Conservation (phyloP, 2,113 vertebrate genomes). For the Psilopogon haemacephalus region DNA sequence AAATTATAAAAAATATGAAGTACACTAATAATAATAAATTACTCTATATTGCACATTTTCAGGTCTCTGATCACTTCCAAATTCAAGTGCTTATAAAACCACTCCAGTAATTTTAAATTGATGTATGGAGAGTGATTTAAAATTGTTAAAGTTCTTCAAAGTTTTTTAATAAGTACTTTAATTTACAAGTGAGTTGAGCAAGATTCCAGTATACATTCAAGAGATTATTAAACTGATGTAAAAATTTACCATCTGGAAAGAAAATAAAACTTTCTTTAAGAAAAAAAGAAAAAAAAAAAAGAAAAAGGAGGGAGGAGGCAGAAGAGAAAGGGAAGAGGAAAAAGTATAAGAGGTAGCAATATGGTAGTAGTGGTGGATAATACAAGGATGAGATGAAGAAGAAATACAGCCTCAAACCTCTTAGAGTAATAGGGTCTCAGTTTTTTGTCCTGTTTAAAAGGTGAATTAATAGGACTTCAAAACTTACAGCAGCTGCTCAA, state of each 20-base stretch:
- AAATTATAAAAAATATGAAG: constrained; percentile 77
- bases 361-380: background rate
- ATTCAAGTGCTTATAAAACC: constrained; percentile 80
- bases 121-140: constrained; percentile 74
- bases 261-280: constrained; percentile 56
- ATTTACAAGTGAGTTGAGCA: constrained; percentile 76
- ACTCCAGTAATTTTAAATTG: constrained; percentile 80
- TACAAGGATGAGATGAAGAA: background rate
- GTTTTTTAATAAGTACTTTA: constrained; percentile 79
- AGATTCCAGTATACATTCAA: constrained; percentile 71
- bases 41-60: constrained; percentile 72
- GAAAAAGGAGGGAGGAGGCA: fast-evolving
- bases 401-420: background rate
- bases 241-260: constrained; percentile 70
- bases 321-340: background rate
- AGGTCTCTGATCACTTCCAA: constrained; percentile 79
- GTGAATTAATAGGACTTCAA: background rate
- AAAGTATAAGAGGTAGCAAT: background rate
- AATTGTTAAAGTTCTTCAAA: constrained; percentile 78
- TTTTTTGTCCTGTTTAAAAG: background rate
- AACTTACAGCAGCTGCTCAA: background rate
- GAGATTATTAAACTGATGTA: constrained; percentile 67
- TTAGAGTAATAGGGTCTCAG: background rate
- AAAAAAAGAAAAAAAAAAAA: background rate
- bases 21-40: constrained; percentile 80